Evolutionary conservation across 2,113 vertebrate species (phyloP).

Genomic region (Misgurnus mizolepis): DNA sequence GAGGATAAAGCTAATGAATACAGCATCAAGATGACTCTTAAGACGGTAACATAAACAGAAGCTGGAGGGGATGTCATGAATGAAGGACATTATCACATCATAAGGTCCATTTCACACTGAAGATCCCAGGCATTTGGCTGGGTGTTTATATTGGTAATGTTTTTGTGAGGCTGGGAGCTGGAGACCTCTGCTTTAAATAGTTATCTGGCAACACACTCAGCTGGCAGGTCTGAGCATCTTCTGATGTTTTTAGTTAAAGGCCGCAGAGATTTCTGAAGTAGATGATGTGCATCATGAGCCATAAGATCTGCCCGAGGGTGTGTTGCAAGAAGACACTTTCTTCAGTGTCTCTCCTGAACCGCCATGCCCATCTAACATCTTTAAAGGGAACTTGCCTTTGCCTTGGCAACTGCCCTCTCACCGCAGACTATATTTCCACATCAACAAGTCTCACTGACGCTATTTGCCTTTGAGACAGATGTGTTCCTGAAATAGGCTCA

Average conservation of each 20-base stretch:
- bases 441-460: constrained; percentile 16
- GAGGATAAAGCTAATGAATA: neutral
- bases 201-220: constrained; percentile 5
- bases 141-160: constrained; percentile 29
- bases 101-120: constrained; percentile 20
- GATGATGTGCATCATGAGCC: constrained; percentile 8
- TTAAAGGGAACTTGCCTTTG: constrained; percentile 32
- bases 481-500: constrained; percentile 32
- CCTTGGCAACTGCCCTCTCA: neutral
- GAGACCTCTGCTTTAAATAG: constrained; percentile 3
- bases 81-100: constrained; percentile 25
- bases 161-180: constrained; percentile 14
- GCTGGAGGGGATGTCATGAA: constrained; percentile 14
- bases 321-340: constrained; percentile 17
- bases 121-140: neutral
- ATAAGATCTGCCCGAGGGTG: constrained; percentile 5
- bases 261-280: constrained; percentile 41
- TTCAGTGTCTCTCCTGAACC: constrained; percentile 22
- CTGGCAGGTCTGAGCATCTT: neutral
- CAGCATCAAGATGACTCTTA: constrained; percentile 26
- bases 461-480: constrained; percentile 30
- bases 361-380: constrained; percentile 42
- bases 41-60: constrained; percentile 22
- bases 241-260: constrained; percentile 26
- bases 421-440: constrained; percentile 17